phyloP scores from a whole-genome alignment of 2,113 vertebrate species.

The Podocnemis expansa region DNA sequence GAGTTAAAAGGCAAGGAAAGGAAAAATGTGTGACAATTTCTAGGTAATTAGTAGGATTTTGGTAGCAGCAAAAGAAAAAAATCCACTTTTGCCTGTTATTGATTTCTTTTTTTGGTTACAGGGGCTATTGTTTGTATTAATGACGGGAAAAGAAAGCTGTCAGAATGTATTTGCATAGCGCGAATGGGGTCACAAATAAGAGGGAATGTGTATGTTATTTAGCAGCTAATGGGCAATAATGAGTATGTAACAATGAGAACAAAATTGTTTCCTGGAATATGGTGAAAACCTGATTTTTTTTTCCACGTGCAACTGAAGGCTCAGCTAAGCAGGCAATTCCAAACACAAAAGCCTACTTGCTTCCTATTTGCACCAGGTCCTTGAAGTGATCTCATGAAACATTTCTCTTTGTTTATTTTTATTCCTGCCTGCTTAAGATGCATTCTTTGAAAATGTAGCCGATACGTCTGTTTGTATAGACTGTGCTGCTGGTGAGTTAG shows the following conservation, averaged over 20 bases:
- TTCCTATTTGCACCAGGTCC: not conserved
- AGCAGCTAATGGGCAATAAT: not conserved
- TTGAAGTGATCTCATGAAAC: not conserved
- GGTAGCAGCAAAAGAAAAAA: not conserved
- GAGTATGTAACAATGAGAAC: not conserved
- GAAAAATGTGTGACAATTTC: constrained; percentile 48
- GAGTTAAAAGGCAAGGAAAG: constrained; percentile 8
- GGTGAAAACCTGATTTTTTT: constrained; percentile 18
- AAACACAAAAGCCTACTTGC: not conserved
- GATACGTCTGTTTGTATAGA: constrained; percentile 65
- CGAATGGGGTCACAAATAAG: constrained; percentile 69
- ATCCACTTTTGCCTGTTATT: constrained; percentile 61
- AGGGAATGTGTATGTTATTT: constrained; percentile 10
- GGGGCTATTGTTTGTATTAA: constrained; percentile 71
- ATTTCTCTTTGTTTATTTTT: constrained; percentile 60
- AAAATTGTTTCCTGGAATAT: not conserved
- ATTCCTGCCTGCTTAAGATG: constrained; percentile 46
- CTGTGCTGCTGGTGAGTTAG: constrained; percentile 58
- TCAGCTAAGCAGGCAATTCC: not conserved
- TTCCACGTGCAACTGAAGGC: not conserved
- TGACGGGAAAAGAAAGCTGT: constrained; percentile 72
- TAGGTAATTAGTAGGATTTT: constrained; percentile 55
- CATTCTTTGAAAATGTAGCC: constrained; percentile 59
- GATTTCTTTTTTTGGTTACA: constrained; percentile 69
- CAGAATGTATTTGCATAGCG: constrained; percentile 70